Evolutionary conservation across 2,888 invertebrate species (phyloP).

Genomic region (Neocrepidodera transversa): DNA sequence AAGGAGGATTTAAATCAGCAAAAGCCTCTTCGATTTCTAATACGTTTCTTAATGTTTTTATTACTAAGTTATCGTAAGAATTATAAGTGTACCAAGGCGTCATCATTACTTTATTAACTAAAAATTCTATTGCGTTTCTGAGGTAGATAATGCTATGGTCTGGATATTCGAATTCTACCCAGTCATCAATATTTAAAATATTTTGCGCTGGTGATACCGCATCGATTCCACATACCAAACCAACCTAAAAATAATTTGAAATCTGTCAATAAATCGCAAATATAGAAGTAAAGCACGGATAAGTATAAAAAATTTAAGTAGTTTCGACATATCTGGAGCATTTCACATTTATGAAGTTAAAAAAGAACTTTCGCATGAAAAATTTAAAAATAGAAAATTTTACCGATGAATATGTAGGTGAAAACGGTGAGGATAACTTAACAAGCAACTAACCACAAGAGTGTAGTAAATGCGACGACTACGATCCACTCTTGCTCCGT

Average conservation of each 20-base stretch:
- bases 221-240: constrained; percentile 50
- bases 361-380: neutral
- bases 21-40: constrained; percentile 76
- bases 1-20: constrained; percentile 73
- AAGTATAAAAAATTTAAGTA: constrained; percentile 5
- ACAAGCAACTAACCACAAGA: too few relatives aligned
- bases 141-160: constrained; percentile 43
- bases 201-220: constrained; percentile 41
- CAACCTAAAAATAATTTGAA: constrained; percentile 40
- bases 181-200: constrained; percentile 50
- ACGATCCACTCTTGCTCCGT: too few relatives aligned
- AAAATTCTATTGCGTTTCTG: constrained; percentile 41
- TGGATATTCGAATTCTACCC: constrained; percentile 50
- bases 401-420: too few relatives aligned
- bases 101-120: constrained; percentile 62
- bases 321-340: too few relatives aligned
- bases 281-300: constrained; percentile 1
- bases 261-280: constrained; percentile 10
- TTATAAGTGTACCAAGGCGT: constrained; percentile 69
- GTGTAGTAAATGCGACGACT: too few relatives aligned
- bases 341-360: neutral
- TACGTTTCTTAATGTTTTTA: constrained; percentile 69
- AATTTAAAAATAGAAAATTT: neutral
- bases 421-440: too few relatives aligned
- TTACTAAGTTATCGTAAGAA: constrained; percentile 60